Evolutionary conservation across 2,888 invertebrate genomes (phyloP).

Genomic region (Dorcus hopei): DNA sequence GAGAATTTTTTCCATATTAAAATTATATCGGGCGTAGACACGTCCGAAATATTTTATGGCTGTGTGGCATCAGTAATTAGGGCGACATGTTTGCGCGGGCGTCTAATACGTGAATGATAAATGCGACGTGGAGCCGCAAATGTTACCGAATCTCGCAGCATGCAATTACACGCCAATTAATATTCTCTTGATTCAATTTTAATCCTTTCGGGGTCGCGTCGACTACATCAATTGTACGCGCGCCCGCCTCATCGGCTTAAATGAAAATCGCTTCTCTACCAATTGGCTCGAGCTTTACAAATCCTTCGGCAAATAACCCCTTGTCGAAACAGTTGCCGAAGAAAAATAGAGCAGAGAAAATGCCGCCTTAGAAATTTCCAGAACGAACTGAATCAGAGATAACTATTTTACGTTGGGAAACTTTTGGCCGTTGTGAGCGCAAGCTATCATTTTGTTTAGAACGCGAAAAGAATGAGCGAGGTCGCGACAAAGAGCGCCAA

Average conservation of each 20-base stretch:
- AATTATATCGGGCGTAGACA: too few relatives aligned
- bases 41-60: not conserved
- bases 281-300: constrained; percentile 11
- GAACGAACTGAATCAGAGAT: constrained; percentile 26
- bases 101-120: constrained; percentile 26
- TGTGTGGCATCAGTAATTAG: not conserved
- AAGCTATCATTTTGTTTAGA: constrained; percentile 47
- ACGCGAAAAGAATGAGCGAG: constrained; percentile 38
- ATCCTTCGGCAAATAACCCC: constrained; percentile 28
- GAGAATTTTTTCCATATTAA: too few relatives aligned
- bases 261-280: constrained; percentile 19
- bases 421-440: constrained; percentile 29
- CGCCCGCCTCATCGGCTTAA: constrained; percentile 15
- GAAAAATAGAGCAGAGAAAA: constrained; percentile 36
- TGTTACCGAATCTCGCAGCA: constrained; percentile 32
- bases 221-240: constrained; percentile 34
- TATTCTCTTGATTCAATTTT: constrained; percentile 42
- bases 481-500: constrained; percentile 41
- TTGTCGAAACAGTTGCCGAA: constrained; percentile 28
- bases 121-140: constrained; percentile 33
- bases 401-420: constrained; percentile 34
- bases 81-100: not conserved
- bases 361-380: constrained; percentile 33
- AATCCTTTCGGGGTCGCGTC: constrained; percentile 36
- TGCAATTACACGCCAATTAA: constrained; percentile 41